These are phyloP conservation scores for Liasis olivaceus DNA, from an alignment of 2,797 vertebrate species.

Conservation along the genomic window DNA sequence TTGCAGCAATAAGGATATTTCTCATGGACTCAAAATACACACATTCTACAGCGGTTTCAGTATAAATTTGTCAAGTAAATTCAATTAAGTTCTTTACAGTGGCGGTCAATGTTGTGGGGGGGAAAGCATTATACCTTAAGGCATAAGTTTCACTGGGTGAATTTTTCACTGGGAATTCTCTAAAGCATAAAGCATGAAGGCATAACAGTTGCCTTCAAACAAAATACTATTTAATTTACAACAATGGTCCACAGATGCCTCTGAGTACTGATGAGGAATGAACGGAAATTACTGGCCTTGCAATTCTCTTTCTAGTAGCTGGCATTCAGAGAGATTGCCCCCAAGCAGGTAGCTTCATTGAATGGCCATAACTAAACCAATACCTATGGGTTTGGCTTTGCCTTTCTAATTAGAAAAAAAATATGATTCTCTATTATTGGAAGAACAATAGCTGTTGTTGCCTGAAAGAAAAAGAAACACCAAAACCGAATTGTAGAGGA, in stretches of 20 bases:
- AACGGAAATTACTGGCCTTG: neutral
- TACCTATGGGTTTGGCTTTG: neutral
- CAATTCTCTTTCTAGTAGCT: neutral
- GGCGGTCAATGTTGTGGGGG: neutral
- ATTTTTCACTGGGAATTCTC: neutral
- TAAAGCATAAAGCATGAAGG: neutral
- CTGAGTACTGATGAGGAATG: neutral
- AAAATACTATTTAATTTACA: neutral
- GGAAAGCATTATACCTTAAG: neutral
- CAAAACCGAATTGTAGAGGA: neutral
- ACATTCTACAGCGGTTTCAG: neutral
- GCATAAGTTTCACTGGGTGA: neutral
- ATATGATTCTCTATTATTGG: neutral
- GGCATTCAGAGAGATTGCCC: neutral
- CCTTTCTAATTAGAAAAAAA: neutral
- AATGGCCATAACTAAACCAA: neutral
- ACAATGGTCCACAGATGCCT: neutral
- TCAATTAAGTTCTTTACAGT: neutral
- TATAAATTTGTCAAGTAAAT: neutral
- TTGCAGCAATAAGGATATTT: slow-evolving; percentile 4
- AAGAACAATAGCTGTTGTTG: neutral
- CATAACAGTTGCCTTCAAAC: neutral
- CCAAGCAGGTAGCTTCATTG: neutral
- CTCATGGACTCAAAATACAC: neutral
- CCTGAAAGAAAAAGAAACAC: neutral